Evolutionary conservation across 1,140 invertebrate species (phyloP), one percentile per base, ranked within the genome.

Genomic region (Drosophila santomea): DNA sequence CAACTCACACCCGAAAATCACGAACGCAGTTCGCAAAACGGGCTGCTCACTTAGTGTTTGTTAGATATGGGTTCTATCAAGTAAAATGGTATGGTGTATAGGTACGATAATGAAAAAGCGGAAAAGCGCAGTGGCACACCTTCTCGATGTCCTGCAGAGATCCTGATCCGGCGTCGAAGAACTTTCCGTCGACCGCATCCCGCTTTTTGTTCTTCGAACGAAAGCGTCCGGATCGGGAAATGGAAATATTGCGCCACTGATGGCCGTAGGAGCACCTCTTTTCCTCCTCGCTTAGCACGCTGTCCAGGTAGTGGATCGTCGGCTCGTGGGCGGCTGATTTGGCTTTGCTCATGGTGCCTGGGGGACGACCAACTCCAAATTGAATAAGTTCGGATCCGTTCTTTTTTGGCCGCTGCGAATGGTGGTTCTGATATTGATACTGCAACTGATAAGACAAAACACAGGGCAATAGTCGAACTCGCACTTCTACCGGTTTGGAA

Each of bases 221-320:
- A 56, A 91, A 92, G 54, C 91, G 90, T 12, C 91, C 91, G 43
- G 91, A 92, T 28, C 91, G 84, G 36, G 91, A 92, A 47, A 92
- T 92, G 58, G 91, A 90, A 71, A 90, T 90, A 78, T 92, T 92
- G 17, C 90, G 80, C 90, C 90, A 91, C 48, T 92, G 86, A 72
- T 91, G 90, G 55, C 78, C 74, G 36, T 91, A 92, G 20, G 86
- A 84, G 47, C 91, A 92, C n/a, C 91, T 83, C 55, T 75, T 89
- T 59, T 92, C 91, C 71, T 92, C 91, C 69, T 91, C 91, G 15
- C 89, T 91, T 48, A 92, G 66, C 47, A 92, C 85, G 64, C 88
- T 91, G 57, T 92, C 91, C 79, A 92, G 56, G 55, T 91, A 92
- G 54, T 86, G 75, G n/a, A 92, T 91, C 15, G 80, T 80, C 20